Base-by-base conservation (phyloP, 2,113 vertebrate species). In the Cynoglossus semilaevis region DNA sequence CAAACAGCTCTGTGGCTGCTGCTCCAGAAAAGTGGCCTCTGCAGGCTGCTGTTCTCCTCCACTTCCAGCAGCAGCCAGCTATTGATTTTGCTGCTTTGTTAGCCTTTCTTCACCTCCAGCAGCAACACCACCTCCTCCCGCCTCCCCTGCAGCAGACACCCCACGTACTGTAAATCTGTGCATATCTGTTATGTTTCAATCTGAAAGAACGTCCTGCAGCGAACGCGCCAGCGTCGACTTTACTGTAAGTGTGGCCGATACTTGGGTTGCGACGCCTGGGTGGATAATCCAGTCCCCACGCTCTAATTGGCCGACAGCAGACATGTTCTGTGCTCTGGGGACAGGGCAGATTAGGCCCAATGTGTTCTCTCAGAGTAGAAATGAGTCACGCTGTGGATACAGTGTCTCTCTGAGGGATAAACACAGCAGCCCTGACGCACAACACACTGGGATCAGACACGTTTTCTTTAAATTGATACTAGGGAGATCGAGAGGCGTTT, bases 301-400 rank as follows among this genome's bases (percentile, higher is more conserved):
- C 79, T 81, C 76, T 85, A 82, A 85, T 86, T 88, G 82, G 80
- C 78, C 48, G 66, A 82, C 77, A 45, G 67, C 58, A 75, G 74
- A 74, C 77, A 68, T 78, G 81, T 77, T 65, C 77, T 76, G 58
- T 48, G 71, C 80, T 80, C 72, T 34, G 16, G 74, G 68, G 70
- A 85, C 65, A 51, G 50, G 63, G 59, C 53, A 82, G 77, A 81
- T 83, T 84, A 83, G 54, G 61, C 49, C 40, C 70, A 70, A 55
- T 15, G 70, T 68, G 70, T 54, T 58, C 58, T 76, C 54, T 36
- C 42, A 68, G 58, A 14, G 29, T 41, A 70, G 56, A 67, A 79
- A 76, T 78, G 77, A 81, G 84, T 84, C 81, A 74, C 63, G 42
- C 56, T 52, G 67, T 60, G 43, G 53, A 40, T 69, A 64, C 54